Evolutionary conservation across 2,113 vertebrate genomes (phyloP).

Genomic region (Xiphophorus couchianus): DNA sequence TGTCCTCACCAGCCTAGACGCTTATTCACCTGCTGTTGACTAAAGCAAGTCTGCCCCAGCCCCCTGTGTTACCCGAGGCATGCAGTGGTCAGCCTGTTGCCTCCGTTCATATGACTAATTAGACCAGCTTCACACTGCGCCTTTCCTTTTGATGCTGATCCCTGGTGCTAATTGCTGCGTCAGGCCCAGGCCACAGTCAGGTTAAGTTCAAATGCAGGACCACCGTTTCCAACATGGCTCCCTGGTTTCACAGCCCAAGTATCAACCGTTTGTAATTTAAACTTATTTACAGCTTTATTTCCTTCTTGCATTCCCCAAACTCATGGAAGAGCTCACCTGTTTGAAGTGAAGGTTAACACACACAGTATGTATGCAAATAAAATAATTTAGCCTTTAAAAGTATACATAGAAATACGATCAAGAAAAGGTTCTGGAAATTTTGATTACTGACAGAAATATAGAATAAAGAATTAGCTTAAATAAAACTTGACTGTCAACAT

Average conservation of each 20-base stretch:
- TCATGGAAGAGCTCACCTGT: background rate
- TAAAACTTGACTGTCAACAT: no score
- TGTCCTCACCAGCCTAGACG: constrained; percentile 50
- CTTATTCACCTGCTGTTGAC: constrained; percentile 59
- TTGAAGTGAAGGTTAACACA: no score
- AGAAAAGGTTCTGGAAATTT: no score
- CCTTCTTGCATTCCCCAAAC: constrained; percentile 2
- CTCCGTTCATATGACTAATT: constrained; percentile 99
- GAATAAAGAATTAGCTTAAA: no score
- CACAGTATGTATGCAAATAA: no score
- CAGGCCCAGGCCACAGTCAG: constrained; percentile 82
- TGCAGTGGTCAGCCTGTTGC: constrained; percentile 82
- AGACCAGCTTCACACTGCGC: constrained; percentile 92
- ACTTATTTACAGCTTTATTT: background rate
- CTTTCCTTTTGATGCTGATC: constrained; percentile 93
- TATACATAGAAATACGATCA: no score
- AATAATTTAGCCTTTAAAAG: no score
- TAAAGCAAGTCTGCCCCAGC: constrained; percentile 21
- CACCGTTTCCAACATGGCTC: constrained; percentile 57
- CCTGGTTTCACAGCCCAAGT: background rate
- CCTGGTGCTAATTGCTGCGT: constrained; percentile 91
- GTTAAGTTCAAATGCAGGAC: constrained; percentile 92
- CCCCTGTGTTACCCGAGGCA: constrained; percentile 70
- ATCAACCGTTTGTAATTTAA: background rate
- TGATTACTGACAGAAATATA: no score